Conservation (phyloP, 2,113 vertebrate species). For the Puntigrus tetrazona region DNA sequence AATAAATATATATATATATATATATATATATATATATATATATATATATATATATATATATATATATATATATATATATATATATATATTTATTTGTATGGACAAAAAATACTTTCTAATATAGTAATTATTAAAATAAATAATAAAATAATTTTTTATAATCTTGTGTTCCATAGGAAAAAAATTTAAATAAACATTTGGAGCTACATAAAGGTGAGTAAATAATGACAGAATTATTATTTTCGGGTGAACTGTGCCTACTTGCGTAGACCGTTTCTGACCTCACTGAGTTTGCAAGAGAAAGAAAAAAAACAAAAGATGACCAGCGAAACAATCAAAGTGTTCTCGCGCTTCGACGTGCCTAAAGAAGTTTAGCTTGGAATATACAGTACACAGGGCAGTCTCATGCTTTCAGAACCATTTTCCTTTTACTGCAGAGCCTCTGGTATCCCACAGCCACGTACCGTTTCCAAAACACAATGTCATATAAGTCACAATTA, state of each 20-base stretch:
- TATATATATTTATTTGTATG: too few species aligned
- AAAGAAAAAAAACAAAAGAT: neutral
- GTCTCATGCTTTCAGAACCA: constrained; percentile 13
- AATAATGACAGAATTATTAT: neutral
- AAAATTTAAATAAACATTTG: too few species aligned
- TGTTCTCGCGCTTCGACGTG: constrained; percentile 41
- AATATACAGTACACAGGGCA: neutral
- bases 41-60: too few species aligned
- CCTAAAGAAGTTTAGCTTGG: constrained; percentile 33
- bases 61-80: too few species aligned
- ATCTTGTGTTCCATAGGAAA: neutral
- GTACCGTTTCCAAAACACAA: neutral
- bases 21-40: too few species aligned
- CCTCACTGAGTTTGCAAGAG: constrained; percentile 13
- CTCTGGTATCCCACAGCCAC: neutral
- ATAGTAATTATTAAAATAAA: too few species aligned
- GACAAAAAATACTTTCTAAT: too few species aligned
- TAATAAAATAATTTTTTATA: too few species aligned
- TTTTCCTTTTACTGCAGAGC: neutral
- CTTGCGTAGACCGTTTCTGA: neutral
- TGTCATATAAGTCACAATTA: neutral
- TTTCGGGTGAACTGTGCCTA: neutral
- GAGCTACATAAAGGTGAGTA: neutral
- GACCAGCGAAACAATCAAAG: constrained; percentile 40
- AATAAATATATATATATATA: too few species aligned